Conservation (phyloP, 1,140 invertebrate species). For the Habropoda laboriosa region DNA sequence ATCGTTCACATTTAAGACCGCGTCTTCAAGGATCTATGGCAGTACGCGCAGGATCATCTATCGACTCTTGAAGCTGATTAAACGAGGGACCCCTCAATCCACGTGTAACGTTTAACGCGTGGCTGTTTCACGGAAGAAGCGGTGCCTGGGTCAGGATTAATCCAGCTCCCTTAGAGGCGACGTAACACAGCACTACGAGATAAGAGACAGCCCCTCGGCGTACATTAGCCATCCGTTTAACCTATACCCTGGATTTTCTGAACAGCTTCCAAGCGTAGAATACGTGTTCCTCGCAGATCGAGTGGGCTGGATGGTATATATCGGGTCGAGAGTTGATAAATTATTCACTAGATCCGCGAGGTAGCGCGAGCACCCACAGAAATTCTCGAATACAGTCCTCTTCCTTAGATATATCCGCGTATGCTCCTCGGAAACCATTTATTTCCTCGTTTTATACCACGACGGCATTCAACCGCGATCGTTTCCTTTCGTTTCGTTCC, state of each 20-base stretch:
- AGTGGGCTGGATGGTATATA: neutral
- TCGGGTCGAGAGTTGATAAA: conserved; percentile 17
- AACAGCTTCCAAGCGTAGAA: neutral
- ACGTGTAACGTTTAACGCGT: neutral
- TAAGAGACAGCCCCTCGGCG: neutral
- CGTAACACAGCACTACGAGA: neutral
- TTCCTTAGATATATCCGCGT: too few species aligned
- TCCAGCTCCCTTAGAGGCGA: neutral
- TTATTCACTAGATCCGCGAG: neutral
- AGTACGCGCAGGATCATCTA: neutral
- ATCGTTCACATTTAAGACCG: neutral
- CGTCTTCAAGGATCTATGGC: neutral
- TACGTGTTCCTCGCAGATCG: neutral
- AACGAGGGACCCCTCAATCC: neutral
- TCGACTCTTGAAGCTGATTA: conserved; percentile 25
- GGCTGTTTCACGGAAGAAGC: conserved; percentile 10
- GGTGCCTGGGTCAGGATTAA: neutral
- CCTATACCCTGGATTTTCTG: conserved; percentile 15
- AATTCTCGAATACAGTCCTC: neutral
- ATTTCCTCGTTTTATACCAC: neutral
- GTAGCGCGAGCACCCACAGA: too few species aligned
- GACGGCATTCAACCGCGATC: neutral
- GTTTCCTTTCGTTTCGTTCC: too few species aligned
- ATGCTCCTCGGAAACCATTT: neutral
- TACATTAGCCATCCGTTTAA: neutral